phyloP scores from a whole-genome alignment of 2,888 invertebrate genomes.

The Hemithea aestivaria region DNA sequence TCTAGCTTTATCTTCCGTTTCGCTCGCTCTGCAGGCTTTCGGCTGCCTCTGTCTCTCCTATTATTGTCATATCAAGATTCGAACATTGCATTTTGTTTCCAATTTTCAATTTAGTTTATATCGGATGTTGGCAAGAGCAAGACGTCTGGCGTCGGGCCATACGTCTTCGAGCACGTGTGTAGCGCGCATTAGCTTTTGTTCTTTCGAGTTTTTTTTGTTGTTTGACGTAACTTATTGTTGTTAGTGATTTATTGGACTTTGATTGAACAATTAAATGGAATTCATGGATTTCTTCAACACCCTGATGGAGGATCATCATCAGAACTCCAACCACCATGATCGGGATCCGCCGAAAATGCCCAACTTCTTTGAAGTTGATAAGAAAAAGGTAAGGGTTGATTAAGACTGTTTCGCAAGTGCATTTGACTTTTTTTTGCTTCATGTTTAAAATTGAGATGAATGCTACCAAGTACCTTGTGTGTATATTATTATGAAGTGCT shows the following conservation, averaged over 20 bases:
- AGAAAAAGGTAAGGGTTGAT: conserved; percentile 56
- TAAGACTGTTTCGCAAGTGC: not conserved
- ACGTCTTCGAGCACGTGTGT: conserved; percentile 60
- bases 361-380: conserved; percentile 71
- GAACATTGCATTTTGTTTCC: conserved; percentile 77
- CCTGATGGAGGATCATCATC: conserved; percentile 60
- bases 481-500: no score
- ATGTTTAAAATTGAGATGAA: no score
- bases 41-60: conserved; percentile 69
- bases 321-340: conserved; percentile 45
- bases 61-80: conserved; percentile 78
- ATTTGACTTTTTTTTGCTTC: not conserved
- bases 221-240: conserved; percentile 36
- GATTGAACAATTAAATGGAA: conserved; percentile 52
- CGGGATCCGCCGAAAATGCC: conserved; percentile 63
- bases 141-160: conserved; percentile 69
- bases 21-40: conserved; percentile 41
- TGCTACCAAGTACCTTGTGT: no score
- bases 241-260: conserved; percentile 41
- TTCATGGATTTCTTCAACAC: conserved; percentile 66
- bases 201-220: conserved; percentile 33
- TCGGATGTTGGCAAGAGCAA: conserved; percentile 73
- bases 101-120: conserved; percentile 79
- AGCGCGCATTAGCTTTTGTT: conserved; percentile 41
- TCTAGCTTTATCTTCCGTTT: conserved; percentile 51